These are phyloP conservation scores for Rhineura floridana DNA, from an alignment of 2,113 vertebrate species.

Conservation along the genomic window DNA sequence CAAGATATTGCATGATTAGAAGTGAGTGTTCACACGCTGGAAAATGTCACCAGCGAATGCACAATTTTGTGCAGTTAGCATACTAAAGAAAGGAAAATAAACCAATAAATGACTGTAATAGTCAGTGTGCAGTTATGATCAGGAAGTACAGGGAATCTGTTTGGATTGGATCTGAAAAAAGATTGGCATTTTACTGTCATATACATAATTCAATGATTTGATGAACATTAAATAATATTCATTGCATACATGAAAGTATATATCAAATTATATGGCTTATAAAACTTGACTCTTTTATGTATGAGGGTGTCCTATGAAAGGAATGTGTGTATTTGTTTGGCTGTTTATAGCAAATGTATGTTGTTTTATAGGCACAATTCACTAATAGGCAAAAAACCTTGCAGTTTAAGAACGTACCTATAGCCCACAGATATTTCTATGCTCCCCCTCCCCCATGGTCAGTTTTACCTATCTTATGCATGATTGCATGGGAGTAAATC, in stretches of 20 bases:
- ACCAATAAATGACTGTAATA: conserved; percentile 36
- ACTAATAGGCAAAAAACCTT: no score
- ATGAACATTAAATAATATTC: neutral
- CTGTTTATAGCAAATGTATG: neutral
- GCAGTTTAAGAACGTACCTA: no score
- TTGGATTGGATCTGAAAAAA: conserved; percentile 27
- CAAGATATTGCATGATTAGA: conserved; percentile 67
- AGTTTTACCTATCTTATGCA: no score
- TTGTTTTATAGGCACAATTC: conserved; percentile 36
- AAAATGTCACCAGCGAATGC: conserved; percentile 58
- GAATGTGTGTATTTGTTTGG: neutral
- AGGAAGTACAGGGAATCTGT: neutral
- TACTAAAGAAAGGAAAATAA: conserved; percentile 42
- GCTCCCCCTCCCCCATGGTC: no score
- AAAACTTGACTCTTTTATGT: neutral
- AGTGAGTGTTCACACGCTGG: conserved; percentile 67
- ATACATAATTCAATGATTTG: neutral
- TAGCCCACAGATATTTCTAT: no score
- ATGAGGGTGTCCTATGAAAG: conserved; percentile 33
- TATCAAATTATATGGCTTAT: conserved; percentile 30
- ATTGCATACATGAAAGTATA: conserved; percentile 23
- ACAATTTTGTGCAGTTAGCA: conserved; percentile 53
- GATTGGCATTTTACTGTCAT: conserved; percentile 6
- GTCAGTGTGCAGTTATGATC: conserved; percentile 41
- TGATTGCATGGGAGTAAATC: no score